Conservation (phyloP, 1,140 invertebrate genomes). For the Aethina tumida region DNA sequence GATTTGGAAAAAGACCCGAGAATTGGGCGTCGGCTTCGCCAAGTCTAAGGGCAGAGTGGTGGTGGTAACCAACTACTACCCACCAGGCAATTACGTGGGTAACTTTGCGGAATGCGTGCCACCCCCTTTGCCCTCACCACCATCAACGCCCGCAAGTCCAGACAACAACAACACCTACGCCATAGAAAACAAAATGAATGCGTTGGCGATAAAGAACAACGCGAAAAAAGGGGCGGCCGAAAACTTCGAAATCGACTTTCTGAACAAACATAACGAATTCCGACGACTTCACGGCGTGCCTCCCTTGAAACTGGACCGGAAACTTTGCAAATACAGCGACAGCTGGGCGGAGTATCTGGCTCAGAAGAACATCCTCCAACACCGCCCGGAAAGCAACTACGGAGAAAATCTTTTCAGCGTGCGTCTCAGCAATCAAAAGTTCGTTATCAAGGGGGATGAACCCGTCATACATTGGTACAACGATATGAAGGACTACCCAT, state of each 20-base stretch:
- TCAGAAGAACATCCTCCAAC: conserved; percentile 55
- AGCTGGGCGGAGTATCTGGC: conserved; percentile 74
- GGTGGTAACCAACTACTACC: conserved; percentile 60
- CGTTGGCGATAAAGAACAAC: not conserved
- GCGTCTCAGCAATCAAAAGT: conserved; percentile 62
- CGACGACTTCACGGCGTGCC: conserved; percentile 59
- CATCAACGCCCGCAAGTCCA: conserved; percentile 13
- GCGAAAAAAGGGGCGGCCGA: conserved; percentile 18
- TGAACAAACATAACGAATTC: conserved; percentile 68
- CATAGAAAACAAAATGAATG: conserved; percentile 11
- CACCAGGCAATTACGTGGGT: conserved; percentile 55
- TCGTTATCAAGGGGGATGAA: conserved; percentile 51
- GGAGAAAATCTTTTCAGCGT: conserved; percentile 74
- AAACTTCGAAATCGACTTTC: conserved; percentile 28
- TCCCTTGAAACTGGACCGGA: conserved; percentile 47
- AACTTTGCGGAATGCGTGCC: conserved; percentile 49
- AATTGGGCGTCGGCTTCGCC: conserved; percentile 52
- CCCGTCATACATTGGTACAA: conserved; percentile 66
- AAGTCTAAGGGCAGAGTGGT: conserved; percentile 42
- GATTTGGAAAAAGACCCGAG: conserved; percentile 50
- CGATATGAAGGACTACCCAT: conserved; percentile 48
- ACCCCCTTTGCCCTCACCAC: conserved; percentile 19
- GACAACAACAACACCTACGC: conserved; percentile 17
- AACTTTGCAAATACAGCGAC: conserved; percentile 54
- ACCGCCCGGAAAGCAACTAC: conserved; percentile 64